Evolutionary conservation across 2,113 vertebrate genomes (phyloP).

Genomic region (Ochotona curzoniae): DNA sequence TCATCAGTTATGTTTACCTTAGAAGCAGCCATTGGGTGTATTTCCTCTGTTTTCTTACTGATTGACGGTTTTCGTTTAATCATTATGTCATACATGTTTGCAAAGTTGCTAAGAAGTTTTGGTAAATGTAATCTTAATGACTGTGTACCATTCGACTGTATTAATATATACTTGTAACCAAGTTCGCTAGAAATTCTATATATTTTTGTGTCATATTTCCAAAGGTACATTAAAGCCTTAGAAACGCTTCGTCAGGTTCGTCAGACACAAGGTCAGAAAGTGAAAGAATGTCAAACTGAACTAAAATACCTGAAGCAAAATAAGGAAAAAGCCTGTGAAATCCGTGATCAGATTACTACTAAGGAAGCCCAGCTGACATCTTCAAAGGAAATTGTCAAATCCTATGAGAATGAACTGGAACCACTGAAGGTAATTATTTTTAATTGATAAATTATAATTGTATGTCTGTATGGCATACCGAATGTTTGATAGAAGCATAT

Average conservation of each 20-base stretch:
- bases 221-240: constrained; percentile 97
- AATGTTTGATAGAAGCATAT: background rate
- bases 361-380: constrained; percentile 93
- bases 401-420: constrained; percentile 92
- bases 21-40: background rate
- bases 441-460: background rate
- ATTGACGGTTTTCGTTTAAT: constrained; percentile 8
- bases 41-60: constrained; percentile 38
- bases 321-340: constrained; percentile 96
- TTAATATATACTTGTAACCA: constrained; percentile 11
- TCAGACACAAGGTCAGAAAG: constrained; percentile 88
- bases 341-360: constrained; percentile 88
- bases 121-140: constrained; percentile 36
- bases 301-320: constrained; percentile 96
- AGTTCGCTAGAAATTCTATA: constrained; percentile 37
- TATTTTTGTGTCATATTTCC: constrained; percentile 60
- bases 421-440: constrained; percentile 91
- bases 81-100: constrained; percentile 43
- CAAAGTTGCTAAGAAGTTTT: constrained; percentile 35
- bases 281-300: constrained; percentile 93
- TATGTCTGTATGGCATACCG: background rate
- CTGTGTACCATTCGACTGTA: background rate
- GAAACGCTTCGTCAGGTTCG: constrained; percentile 95
- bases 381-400: constrained; percentile 92
- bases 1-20: background rate